Base-by-base conservation (phyloP, 2,797 vertebrate species). In the Acanthurus tractus region DNA sequence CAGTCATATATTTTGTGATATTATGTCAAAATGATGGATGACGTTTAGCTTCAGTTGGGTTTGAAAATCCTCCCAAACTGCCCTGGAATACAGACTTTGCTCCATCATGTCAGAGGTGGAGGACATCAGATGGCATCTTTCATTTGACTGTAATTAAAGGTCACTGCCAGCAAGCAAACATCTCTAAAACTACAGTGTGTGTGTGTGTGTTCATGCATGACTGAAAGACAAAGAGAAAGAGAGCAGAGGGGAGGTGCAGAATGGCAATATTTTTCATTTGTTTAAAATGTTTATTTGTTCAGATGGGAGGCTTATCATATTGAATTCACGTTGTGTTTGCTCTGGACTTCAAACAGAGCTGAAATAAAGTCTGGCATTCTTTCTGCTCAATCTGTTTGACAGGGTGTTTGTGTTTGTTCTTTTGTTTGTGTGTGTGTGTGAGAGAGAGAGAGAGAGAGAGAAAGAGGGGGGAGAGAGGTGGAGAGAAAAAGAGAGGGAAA, bases 281-380 rank as follows among this genome's bases (percentile, higher is more conserved):
- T 79, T 88, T 76, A 34, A 68, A 53, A 56, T 72, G 56, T 76
- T 17, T 67, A 78, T 86, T 83, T 82, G 76, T 66, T 71, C 59
- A 76, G 71, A 64, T n/a, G 11, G 53, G 49, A 63, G 46, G 86
- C 81, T 93, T 85, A 88, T 93, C 77, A 70, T 72, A 75, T 81
- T 66, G 70, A 77, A 66, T 88, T 90, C 86, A 89, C 81, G 66
- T 72, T 87, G 83, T 92, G 85, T 93, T 93, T 88, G 81, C 82
- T 79, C 53, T 63, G n/a, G 62, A 81, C 81, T 83, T 87, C 85
- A 89, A 90, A 89, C 87, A 88, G 72, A 87, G 81, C 88, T 85
- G 79, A 76, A 82, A 83, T 71, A 67, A 46, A 86, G 81, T 80
- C 84, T 89, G 88, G 76, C 80, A 70, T 86, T 85, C 81, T 85